phyloP scores from a whole-genome alignment of 2,113 vertebrate species.

The Carassius gibelio region DNA sequence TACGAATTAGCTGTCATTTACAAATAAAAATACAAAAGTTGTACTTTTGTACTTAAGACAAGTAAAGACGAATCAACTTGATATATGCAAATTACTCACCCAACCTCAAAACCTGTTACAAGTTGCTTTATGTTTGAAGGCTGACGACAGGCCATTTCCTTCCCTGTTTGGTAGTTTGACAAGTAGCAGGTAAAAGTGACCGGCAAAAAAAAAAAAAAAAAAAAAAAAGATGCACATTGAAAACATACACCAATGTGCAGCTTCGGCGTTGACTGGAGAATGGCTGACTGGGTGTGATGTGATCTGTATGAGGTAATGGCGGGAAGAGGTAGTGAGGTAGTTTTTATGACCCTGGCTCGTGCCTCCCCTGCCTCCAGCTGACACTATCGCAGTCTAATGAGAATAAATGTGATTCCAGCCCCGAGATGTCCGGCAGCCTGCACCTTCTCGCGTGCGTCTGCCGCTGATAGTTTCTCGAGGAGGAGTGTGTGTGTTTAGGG shows the following conservation, averaged over 20 bases:
- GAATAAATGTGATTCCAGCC: slow-evolving; percentile 59
- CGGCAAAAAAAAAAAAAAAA: neutral
- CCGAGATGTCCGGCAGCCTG: slow-evolving; percentile 48
- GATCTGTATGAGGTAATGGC: slow-evolving; percentile 64
- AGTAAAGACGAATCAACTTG: neutral
- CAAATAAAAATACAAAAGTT: neutral
- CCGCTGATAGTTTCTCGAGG: slow-evolving; percentile 19
- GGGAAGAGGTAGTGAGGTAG: slow-evolving; percentile 49
- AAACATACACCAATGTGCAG: neutral
- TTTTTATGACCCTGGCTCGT: slow-evolving; percentile 59
- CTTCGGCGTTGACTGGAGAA: neutral
- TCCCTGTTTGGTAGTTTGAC: neutral
- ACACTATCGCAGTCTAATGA: slow-evolving; percentile 63
- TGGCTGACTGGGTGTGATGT: slow-evolving; percentile 40
- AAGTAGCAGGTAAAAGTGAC: neutral
- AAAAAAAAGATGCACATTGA: neutral
- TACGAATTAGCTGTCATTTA: neutral
- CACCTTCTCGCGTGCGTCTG: slow-evolving; percentile 49
- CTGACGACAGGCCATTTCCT: neutral
- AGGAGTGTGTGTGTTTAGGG: neutral
- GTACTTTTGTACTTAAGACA: neutral
- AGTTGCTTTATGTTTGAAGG: slow-evolving; percentile 2
- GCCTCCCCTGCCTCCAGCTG: slow-evolving; percentile 53
- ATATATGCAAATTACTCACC: slow-evolving; percentile 8
- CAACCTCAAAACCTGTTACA: neutral